Conservation (phyloP, 2,888 invertebrate species). For the Anthophora plumipes region DNA sequence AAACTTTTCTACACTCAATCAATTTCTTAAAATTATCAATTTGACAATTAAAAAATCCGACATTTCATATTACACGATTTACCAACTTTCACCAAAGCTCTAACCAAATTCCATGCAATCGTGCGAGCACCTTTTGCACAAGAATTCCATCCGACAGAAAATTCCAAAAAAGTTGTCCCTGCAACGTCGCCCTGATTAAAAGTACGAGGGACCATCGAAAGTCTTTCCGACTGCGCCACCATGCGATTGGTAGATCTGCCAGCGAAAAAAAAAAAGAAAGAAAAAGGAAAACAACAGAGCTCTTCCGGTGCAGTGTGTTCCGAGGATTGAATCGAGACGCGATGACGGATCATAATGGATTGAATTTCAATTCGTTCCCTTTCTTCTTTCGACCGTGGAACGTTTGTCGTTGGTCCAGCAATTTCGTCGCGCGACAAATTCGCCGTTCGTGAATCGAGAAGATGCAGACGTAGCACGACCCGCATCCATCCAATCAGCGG, state of each 20-base stretch:
- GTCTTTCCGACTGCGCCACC: background rate
- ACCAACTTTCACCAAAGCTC: no score
- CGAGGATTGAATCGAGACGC: conserved; percentile 1
- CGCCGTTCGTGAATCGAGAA: conserved; percentile 56
- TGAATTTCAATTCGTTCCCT: conserved; percentile 31
- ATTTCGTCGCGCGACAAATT: conserved; percentile 50
- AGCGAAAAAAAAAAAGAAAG: no score
- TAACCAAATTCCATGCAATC: no score
- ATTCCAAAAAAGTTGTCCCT: no score
- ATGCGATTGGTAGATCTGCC: background rate
- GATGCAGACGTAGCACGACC: conserved; percentile 76
- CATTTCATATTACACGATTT: no score
- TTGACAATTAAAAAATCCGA: no score
- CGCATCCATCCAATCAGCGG: conserved; percentile 79
- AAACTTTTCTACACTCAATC: no score
- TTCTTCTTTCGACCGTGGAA: conserved; percentile 13
- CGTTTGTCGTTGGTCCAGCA: conserved; percentile 20
- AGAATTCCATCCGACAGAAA: no score
- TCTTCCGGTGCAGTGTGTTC: background rate
- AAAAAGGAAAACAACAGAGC: conserved; percentile 1
- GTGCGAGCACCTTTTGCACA: no score
- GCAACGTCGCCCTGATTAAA: background rate
- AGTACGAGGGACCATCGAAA: background rate
- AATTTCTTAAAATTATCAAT: no score
- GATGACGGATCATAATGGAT: conserved; percentile 22